A percentile compares a stretch with the other conserved stretches of the same genome.
phyloP scores from a whole-genome alignment of 2,888 invertebrate genomes.

The Thereva nobilitata region DNA sequence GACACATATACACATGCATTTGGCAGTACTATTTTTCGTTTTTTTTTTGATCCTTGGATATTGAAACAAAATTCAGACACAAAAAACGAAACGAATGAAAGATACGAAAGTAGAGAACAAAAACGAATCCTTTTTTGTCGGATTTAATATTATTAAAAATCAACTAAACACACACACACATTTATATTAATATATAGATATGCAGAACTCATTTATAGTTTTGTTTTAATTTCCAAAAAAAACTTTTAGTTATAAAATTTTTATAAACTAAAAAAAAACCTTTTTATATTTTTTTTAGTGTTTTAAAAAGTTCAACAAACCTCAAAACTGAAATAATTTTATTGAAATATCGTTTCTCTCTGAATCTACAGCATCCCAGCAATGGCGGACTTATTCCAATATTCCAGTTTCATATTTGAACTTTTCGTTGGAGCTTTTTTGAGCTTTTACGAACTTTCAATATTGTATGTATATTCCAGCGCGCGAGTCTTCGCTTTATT shows the following conservation, averaged over 20 bases:
- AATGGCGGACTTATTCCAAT: conserved; percentile 40
- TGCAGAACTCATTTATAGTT: not conserved
- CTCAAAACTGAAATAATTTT: conserved; percentile 33
- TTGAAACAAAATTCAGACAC: too few species aligned
- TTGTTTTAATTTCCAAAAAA: not conserved
- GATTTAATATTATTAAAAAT: too few species aligned
- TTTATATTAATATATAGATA: not conserved
- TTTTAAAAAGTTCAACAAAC: conserved; percentile 33
- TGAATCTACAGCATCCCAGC: conserved; percentile 40
- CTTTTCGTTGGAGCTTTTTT: conserved; percentile 3
- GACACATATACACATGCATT: too few species aligned
- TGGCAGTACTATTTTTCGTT: too few species aligned
- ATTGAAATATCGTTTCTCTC: conserved; percentile 23
- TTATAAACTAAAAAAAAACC: not conserved
- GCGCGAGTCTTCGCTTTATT: too few species aligned
- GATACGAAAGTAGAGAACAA: too few species aligned
- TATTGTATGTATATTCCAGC: not conserved
- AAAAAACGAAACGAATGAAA: too few species aligned
- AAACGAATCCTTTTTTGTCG: too few species aligned
- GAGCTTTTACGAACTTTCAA: conserved; percentile 5
- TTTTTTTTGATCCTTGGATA: too few species aligned
- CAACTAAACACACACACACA: not conserved
- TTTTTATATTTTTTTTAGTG: not conserved
- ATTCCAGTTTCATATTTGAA: conserved; percentile 27
- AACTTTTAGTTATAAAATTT: not conserved